Base-by-base conservation (phyloP, 2,888 invertebrate species). In the Perizoma flavofasciatum region DNA sequence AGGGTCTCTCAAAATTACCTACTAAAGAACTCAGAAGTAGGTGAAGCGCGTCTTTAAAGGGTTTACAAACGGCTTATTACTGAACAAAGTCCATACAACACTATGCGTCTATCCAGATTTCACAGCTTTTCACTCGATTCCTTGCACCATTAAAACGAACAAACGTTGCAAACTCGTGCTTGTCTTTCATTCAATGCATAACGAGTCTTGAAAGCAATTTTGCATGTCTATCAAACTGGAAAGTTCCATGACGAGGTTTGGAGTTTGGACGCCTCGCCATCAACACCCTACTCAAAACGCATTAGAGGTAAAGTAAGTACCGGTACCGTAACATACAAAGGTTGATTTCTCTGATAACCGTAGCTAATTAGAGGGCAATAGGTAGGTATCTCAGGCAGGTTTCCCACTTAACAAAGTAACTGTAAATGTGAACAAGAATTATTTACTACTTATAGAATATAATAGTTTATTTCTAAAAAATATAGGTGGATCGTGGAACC, bases 381-480 rank as follows among this genome's bases (percentile, higher is more conserved):
- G 22, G 22, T 22, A 22, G 22, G 22, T 22, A 22, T 64, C 61
- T 59, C 67, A 67, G 59, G 52, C 59, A 64, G 67, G 75, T 77
- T 77, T 77, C 75, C 43, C 68, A 66, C 53, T 52, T 61, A 75
- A 66, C 77, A 77, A 77, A 78, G 78, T 74, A 67, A 66, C 63
- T 54, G 59, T 68, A 63, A 75, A 75, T 70, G 70, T 66, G 68
- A 73, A 74, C 69, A 67, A 58, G 70, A 63, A 70, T 63, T 22
- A 3, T n/a, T n/a, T 22, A 22, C 22, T 22, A 22, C 22, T 22
- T 22, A 22, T 22, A 22, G 22, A 22, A 22, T 22, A 22, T 1
- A 22, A 22, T 22, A 22, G 22, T 22, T 2, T 22, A 22, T 22
- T 22, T 22, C 22, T 22, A 22, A 22, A 22, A 22, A 22, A 22